Percentiles rank a stretch among this genome's conserved stretches.
phyloP scores from a whole-genome alignment of 2,797 vertebrate genomes.

The Mormyrops attenuatus region DNA sequence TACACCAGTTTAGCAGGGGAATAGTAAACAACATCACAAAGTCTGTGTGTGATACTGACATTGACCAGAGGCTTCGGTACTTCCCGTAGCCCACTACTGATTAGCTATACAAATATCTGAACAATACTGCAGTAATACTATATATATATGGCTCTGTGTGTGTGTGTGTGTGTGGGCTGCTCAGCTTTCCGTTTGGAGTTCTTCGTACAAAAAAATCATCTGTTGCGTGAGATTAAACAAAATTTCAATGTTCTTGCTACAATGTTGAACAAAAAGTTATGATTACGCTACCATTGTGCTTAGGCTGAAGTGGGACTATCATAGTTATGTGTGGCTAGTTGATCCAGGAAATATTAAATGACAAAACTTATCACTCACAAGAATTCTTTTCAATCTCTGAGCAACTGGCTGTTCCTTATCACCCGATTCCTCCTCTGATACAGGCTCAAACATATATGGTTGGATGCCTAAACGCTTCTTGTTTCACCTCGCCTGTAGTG shows the following conservation, averaged over 20 bases:
- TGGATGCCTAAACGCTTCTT: background rate
- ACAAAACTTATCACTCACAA: background rate
- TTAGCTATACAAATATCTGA: background rate
- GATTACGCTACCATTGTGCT: background rate
- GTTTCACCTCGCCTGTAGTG: background rate
- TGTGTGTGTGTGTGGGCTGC: background rate
- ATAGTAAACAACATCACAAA: background rate
- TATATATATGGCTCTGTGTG: no score
- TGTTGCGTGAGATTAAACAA: background rate
- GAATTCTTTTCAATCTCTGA: background rate
- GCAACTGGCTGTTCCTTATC: background rate
- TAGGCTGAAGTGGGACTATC: background rate
- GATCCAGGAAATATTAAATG: background rate
- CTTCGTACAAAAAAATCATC: background rate
- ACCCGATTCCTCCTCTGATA: background rate
- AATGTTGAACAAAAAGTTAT: background rate
- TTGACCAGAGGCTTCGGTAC: background rate
- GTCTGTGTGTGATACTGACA: background rate
- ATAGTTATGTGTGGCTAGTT: background rate
- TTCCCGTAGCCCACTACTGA: background rate
- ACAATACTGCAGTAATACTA: background rate
- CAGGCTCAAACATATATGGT: background rate
- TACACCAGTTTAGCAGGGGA: background rate
- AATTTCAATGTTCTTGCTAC: background rate
- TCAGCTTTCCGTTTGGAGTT: background rate